phyloP scores from a whole-genome alignment of 2,888 invertebrate genomes.

The Habroteleia sp. region DNA sequence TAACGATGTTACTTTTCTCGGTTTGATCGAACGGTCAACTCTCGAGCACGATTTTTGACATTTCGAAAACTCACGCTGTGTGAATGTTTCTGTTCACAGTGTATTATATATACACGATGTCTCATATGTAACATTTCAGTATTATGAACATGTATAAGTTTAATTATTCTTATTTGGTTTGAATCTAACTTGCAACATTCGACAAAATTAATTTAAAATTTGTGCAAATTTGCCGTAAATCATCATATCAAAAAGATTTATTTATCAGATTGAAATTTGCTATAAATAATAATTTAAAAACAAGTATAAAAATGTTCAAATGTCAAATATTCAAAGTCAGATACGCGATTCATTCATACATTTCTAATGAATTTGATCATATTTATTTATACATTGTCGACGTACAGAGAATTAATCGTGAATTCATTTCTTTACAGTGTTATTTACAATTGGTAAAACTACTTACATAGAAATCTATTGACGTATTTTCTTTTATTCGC shows the following conservation, averaged over 20 bases:
- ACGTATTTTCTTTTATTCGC: constrained; percentile 64
- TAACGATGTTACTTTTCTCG: constrained; percentile 18
- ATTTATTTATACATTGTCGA: constrained; percentile 54
- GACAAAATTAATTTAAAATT: constrained; percentile 13
- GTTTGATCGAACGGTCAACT: constrained; percentile 36
- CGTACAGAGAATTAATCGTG: constrained; percentile 57
- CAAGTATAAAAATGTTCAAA: neutral
- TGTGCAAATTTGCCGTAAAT: neutral
- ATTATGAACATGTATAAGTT: constrained; percentile 41
- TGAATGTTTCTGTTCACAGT: constrained; percentile 27
- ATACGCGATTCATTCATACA: constrained; percentile 23
- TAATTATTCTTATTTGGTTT: constrained; percentile 26
- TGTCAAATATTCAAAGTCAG: neutral
- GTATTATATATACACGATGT: constrained; percentile 27
- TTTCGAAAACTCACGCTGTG: constrained; percentile 24
- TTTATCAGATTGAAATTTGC: no score
- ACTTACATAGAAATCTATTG: constrained; percentile 69
- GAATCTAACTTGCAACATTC: constrained; percentile 28
- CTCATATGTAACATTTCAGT: constrained; percentile 40
- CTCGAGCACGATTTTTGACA: constrained; percentile 30
- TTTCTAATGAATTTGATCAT: constrained; percentile 37
- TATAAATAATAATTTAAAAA: no score
- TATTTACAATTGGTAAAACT: constrained; percentile 72
- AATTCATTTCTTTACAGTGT: constrained; percentile 69
- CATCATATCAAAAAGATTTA: constrained; percentile 14